These are phyloP conservation scores for Bufo gargarizans DNA, from an alignment of 2,113 vertebrate species.

Conservation along the genomic window DNA sequence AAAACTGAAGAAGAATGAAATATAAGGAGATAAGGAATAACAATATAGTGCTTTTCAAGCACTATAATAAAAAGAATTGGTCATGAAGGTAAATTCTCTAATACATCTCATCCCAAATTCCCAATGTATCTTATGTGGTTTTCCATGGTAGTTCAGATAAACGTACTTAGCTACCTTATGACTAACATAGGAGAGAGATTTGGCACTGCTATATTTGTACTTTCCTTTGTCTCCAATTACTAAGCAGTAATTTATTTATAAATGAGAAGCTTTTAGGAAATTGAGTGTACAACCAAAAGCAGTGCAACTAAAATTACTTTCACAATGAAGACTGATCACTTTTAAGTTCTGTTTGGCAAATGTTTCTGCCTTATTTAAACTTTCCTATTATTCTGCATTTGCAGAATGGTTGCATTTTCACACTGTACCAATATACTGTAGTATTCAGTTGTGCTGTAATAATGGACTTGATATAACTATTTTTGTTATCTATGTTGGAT, in stretches of 20 bases:
- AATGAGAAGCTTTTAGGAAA: neutral
- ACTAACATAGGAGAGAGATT: no score
- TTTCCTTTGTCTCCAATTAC: neutral
- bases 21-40: no score
- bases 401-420: neutral
- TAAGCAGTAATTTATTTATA: slow-evolving; percentile 6
- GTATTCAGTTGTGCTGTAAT: neutral
- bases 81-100: no score
- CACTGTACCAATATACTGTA: neutral
- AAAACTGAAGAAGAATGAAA: no score
- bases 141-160: no score
- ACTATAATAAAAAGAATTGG: no score
- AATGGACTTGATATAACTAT: neutral
- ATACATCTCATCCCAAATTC: no score
- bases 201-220: no score
- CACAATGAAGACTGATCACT: neutral
- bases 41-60: no score
- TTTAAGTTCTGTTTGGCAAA: neutral
- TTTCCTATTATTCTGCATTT: neutral
- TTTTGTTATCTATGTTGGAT: neutral
- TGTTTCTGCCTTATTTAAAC: neutral
- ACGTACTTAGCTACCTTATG: no score
- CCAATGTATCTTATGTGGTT: no score
- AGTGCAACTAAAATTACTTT: neutral
- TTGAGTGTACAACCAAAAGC: neutral